Conservation (phyloP, 2,888 invertebrate species). For the Xanthostigma xanthostigma region DNA sequence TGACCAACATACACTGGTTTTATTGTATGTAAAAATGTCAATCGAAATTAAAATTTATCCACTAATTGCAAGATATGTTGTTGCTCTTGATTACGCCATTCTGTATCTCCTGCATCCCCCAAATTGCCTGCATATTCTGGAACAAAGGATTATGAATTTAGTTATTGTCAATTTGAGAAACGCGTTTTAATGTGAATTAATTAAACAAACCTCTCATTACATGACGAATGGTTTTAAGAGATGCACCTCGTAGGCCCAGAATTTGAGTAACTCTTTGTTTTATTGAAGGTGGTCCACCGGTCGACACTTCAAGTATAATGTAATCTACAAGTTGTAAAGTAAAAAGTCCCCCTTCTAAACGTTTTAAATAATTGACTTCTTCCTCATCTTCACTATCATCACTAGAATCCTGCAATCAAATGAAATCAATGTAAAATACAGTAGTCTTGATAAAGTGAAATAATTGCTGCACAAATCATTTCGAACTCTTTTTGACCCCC, state of each 20-base stretch:
- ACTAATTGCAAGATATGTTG: conserved; percentile 83
- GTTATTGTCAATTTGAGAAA: background rate
- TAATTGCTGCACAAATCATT: no score
- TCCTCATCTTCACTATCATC: conserved; percentile 44
- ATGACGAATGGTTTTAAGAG: conserved; percentile 81
- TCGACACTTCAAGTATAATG: conserved; percentile 66
- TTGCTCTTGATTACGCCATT: conserved; percentile 78
- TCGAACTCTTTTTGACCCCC: no score
- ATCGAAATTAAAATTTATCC: conserved; percentile 65
- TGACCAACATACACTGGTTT: no score
- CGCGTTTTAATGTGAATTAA: background rate
- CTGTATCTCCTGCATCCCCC: conserved; percentile 74
- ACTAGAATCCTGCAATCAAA: background rate
- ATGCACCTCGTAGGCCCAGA: conserved; percentile 75
- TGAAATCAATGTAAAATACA: no score
- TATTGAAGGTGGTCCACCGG: conserved; percentile 49
- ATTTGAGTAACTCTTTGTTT: conserved; percentile 83
- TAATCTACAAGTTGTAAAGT: conserved; percentile 90
- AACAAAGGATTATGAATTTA: conserved; percentile 13
- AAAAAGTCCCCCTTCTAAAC: conserved; percentile 90
- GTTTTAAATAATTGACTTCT: conserved; percentile 74
- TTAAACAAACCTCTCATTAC: conserved; percentile 68
- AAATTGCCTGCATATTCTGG: conserved; percentile 90
- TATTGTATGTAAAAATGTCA: no score
- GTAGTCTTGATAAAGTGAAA: no score